Evolutionary conservation across 2,888 invertebrate species (phyloP).

Genomic region (Lymantria monacha): DNA sequence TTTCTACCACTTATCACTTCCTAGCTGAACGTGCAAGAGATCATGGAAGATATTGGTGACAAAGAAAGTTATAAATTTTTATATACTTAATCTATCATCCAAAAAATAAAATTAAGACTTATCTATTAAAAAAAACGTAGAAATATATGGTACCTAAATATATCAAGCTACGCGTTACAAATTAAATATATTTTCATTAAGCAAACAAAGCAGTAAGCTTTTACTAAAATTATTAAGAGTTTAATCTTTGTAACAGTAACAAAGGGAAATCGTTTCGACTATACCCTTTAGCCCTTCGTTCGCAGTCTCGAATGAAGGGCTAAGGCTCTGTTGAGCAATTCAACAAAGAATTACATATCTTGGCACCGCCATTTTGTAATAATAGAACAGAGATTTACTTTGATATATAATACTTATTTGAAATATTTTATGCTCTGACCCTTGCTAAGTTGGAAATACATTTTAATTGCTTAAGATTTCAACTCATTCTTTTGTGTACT

Average conservation of each 20-base stretch:
- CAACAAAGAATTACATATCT: constrained; percentile 32
- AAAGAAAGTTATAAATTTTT: no score
- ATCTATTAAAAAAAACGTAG: no score
- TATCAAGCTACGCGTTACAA: not conserved
- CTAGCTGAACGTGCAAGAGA: no score
- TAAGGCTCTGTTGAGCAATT: constrained; percentile 15
- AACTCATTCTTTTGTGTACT: no score
- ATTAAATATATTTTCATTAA: not conserved
- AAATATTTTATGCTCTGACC: constrained; percentile 13
- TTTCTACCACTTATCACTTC: no score
- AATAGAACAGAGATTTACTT: constrained; percentile 12
- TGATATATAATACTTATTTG: constrained; percentile 14
- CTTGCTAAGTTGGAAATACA: not conserved
- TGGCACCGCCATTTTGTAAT: constrained; percentile 19
- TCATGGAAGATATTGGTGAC: no score
- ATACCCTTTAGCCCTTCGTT: constrained; percentile 27
- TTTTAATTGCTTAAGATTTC: no score
- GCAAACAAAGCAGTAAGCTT: constrained; percentile 22
- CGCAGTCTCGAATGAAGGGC: constrained; percentile 9
- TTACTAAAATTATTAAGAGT: constrained; percentile 32
- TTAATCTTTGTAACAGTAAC: constrained; percentile 33
- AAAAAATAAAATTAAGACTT: no score
- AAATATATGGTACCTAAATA: not conserved
- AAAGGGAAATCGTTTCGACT: constrained; percentile 30
- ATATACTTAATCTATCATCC: no score